Conservation (phyloP, 2,888 invertebrate genomes). For the Gari tellinella region DNA sequence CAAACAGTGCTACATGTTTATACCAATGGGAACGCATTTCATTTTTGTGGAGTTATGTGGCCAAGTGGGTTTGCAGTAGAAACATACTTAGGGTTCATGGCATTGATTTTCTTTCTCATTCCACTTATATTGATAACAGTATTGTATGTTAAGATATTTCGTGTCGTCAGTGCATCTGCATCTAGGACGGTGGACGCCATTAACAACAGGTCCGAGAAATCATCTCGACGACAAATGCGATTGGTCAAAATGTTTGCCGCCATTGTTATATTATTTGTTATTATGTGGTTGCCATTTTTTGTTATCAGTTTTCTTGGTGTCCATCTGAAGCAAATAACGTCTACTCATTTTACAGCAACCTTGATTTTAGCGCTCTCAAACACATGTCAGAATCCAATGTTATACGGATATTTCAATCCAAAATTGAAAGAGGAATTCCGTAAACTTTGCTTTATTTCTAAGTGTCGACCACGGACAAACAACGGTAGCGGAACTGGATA, state of each 20-base stretch:
- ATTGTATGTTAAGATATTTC: constrained; percentile 58
- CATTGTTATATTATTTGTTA: constrained; percentile 59
- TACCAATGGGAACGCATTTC: constrained; percentile 18
- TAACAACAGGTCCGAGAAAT: constrained; percentile 31
- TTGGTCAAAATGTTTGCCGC: constrained; percentile 66
- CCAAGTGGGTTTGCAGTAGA: constrained; percentile 54
- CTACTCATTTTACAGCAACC: constrained; percentile 66
- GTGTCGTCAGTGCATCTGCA: constrained; percentile 45
- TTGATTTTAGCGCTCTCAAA: constrained; percentile 65
- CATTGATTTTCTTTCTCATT: constrained; percentile 57
- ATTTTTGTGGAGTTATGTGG: constrained; percentile 65
- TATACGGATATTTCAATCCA: constrained; percentile 71
- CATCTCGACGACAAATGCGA: constrained; percentile 54
- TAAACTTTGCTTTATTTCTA: too few relatives aligned
- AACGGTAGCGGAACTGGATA: too few relatives aligned
- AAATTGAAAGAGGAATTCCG: constrained; percentile 62
- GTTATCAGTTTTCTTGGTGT: constrained; percentile 66
- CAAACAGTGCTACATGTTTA: constrained; percentile 45
- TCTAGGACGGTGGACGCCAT: constrained; percentile 27
- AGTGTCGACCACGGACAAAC: too few relatives aligned
- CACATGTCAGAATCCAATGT: constrained; percentile 68
- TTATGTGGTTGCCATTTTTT: constrained; percentile 70
- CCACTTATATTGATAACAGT: constrained; percentile 58
- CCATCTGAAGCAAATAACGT: constrained; percentile 63
- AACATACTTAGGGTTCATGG: constrained; percentile 61